Evolutionary conservation across 2,888 invertebrate species (phyloP), one percentile per base, ranked within the genome.

Genomic region (Caenorhabditis uteleia): DNA sequence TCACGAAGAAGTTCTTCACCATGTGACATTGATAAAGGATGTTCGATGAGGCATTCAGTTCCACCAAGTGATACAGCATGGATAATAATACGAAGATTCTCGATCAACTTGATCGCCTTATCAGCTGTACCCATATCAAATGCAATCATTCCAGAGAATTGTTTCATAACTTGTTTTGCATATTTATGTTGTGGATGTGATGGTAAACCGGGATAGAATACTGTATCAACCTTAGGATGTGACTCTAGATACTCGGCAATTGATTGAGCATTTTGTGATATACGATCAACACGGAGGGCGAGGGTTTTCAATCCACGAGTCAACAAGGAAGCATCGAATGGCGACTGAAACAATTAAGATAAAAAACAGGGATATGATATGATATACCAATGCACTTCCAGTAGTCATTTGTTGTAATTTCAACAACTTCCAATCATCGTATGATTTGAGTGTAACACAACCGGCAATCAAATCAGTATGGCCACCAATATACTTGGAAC

Each of bases 401-500:
- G 66, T 71, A 4, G 74, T 74, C 33, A 70, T 21, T 38, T 74
- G 74, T 26, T 74, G 74, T 5, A 57, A 29, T 45, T 77, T 77
- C 50, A 77, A 45, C 3, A 47, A 23, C 48, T 73, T 56, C 75
- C 75, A 77, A 26, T 70, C 48, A 6, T 62, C 42, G 31, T 66
- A 53, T 4, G 40, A 25, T 3, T 47, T 40, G 0, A 66, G 31
- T 3, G 74, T 75, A 8, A 74, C 73, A 36, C 70, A 70, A n/a
- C 85, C 85, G 3, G 79, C 85, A 7, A 83, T 79, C 14, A 85
- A 66, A 61, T 85, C 85, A 39, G 81, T 79, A 70, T 85, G 85
- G 3, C 85, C 85, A 12, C 84, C 84, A 54, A 85, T 75, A 70
- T 84, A 85, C 65, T 85, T 85, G 12, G 85, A 83, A 51, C 84